Conservation (phyloP, 1,140 invertebrate species). For the Mesaphorura yosii region DNA sequence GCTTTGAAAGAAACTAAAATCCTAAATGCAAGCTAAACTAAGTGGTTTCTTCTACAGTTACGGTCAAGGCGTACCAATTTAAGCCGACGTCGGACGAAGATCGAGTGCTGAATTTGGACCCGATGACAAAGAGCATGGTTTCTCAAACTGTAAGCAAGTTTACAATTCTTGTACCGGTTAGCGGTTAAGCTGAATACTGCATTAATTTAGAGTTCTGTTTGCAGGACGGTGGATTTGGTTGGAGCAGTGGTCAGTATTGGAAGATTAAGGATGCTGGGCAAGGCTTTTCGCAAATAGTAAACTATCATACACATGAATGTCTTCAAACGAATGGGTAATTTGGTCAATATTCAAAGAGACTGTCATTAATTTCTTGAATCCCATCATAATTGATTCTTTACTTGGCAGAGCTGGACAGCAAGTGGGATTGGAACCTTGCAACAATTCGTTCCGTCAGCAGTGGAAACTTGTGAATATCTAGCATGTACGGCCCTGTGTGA, state of each 20-base stretch:
- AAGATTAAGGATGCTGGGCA: background rate
- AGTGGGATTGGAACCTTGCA: background rate
- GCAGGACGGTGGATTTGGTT: background rate
- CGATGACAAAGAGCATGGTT: background rate
- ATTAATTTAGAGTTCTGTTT: background rate
- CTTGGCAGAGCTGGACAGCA: slow-evolving; percentile 1
- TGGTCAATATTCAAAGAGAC: too few relatives aligned
- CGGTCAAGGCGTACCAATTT: background rate
- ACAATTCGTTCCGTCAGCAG: slow-evolving; percentile 2
- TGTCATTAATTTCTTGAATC: too few relatives aligned
- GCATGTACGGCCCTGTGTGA: too few relatives aligned
- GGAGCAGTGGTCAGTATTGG: slow-evolving; percentile 1
- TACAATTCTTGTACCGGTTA: too few relatives aligned
- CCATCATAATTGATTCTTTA: background rate
- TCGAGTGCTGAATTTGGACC: background rate
- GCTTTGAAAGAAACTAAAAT: too few relatives aligned
- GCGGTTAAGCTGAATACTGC: background rate
- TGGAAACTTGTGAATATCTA: slow-evolving; percentile 1
- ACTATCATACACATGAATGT: background rate
- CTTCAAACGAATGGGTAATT: background rate
- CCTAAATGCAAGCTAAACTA: too few relatives aligned
- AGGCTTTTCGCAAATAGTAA: slow-evolving; percentile 1
- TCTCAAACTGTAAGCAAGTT: background rate
- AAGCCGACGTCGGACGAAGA: slow-evolving; percentile 6
- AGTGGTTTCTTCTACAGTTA: too few relatives aligned